Base-by-base conservation (phyloP, 1,140 invertebrate genomes). In the Campoletis sonorensis region DNA sequence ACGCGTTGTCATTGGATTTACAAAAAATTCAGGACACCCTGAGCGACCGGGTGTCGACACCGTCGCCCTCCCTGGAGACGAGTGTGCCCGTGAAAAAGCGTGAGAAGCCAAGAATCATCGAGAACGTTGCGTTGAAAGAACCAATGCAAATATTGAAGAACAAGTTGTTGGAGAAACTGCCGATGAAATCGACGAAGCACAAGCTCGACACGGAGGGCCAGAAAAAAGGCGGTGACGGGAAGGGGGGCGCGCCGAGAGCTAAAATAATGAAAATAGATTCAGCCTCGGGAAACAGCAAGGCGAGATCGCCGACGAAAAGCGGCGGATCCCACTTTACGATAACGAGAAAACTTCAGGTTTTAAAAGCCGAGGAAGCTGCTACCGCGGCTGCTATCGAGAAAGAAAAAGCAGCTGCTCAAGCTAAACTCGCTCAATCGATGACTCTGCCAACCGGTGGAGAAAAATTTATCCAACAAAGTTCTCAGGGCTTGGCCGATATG, bases 401-500 rank as follows among this genome's bases (percentile, higher is more conserved):
- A 54, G 58, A 81, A 16, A 67, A 78, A 58, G 33, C 27, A 70
- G 23, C 68, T 3, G 33, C 49, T 7, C 21, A 79, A 37, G 18
- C 37, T 10, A 82, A 87, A 58, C 70, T 83, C 7, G 68, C 85
- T 13, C 84, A 87, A 51, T 81, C 80, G 23, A 18, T 84, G 8
- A 73, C 82, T 15, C 23, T 80, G 16, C 61, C 85, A 18, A 26
- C 84, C 21, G 77, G 68, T 30, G 70, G 80, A 33, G 87, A 88
- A 72, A 90, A 90, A 71, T 88, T 82, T 61, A 87, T 90, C 61
- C 89, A 89, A 82, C 89, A 91, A 72, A 88, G 86, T 49, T 88
- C 88, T 1, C 84, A 88, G 26, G 89, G 85, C 78, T 58, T 92
- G 1, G 93, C 93, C 71, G 94, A 95, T n/a, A 91, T 93, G 84